Evolutionary conservation across 2,113 vertebrate genomes (phyloP).

Genomic region (Bufo bufo): DNA sequence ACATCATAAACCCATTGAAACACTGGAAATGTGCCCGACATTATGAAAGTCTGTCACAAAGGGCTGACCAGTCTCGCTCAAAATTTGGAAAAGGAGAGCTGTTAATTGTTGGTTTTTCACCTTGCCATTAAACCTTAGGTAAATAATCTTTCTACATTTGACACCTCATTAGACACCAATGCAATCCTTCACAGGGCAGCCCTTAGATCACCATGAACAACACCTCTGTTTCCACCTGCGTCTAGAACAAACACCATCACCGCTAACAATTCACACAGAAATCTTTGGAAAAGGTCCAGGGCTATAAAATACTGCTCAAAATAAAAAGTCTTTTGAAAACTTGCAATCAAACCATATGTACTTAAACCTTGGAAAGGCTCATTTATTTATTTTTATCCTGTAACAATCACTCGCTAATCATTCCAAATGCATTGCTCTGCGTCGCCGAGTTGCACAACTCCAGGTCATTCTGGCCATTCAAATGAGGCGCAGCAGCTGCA

Average conservation of each 20-base stretch:
- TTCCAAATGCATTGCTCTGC: slow-evolving; percentile 35
- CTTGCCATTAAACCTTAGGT: neutral
- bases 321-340: neutral
- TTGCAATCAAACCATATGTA: slow-evolving; percentile 37
- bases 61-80: neutral
- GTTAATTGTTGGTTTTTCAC: neutral
- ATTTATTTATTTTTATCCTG: neutral
- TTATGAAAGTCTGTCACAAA: neutral
- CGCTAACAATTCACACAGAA: slow-evolving; percentile 33
- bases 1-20: neutral
- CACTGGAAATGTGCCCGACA: neutral
- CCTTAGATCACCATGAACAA: slow-evolving; percentile 24
- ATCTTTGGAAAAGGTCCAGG: slow-evolving; percentile 43
- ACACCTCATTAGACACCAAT: slow-evolving; percentile 31
- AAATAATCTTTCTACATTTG: slow-evolving; percentile 11
- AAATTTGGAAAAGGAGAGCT: neutral
- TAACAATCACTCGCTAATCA: slow-evolving; percentile 44
- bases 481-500: slow-evolving; percentile 75
- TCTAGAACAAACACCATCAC: slow-evolving; percentile 44
- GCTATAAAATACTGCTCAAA: slow-evolving; percentile 15
- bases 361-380: neutral
- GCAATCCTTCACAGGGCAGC: neutral
- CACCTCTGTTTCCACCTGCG: slow-evolving; percentile 32
- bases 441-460: slow-evolving; percentile 42
- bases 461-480: slow-evolving; percentile 60